phyloP scores from a whole-genome alignment of 2,113 vertebrate genomes.

The Forbesichthys papilliferus region DNA sequence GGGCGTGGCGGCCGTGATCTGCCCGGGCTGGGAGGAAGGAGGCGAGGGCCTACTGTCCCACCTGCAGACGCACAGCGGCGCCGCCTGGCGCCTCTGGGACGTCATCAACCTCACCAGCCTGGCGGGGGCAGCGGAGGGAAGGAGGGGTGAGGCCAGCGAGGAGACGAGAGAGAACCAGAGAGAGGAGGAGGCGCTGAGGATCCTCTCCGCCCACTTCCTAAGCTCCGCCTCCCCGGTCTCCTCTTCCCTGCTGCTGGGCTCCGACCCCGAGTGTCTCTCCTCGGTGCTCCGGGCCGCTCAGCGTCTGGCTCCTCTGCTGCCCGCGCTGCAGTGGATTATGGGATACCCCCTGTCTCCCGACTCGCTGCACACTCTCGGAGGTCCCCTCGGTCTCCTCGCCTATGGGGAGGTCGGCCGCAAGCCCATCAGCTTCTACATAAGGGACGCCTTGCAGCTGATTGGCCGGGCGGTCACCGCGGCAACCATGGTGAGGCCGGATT shows the following conservation, averaged over 20 bases:
- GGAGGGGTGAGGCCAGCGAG: constrained; percentile 52
- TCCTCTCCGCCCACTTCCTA: constrained; percentile 69
- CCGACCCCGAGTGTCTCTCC: constrained; percentile 72
- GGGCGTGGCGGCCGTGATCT: constrained; percentile 64
- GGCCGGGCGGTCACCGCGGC: constrained; percentile 75
- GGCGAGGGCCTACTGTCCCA: constrained; percentile 72
- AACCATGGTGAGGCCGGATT: constrained; percentile 68
- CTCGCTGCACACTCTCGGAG: constrained; percentile 82
- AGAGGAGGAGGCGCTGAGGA: constrained; percentile 68
- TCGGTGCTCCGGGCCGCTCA: constrained; percentile 76
- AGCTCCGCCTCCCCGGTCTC: constrained; percentile 72
- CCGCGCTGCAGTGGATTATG: constrained; percentile 87
- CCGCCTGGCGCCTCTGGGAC: constrained; percentile 70
- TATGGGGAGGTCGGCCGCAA: constrained; percentile 85
- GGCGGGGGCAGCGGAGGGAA: constrained; percentile 31
- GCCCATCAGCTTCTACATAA: constrained; percentile 83
- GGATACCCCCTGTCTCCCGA: constrained; percentile 82
- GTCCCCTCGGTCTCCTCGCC: constrained; percentile 87
- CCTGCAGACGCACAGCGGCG: constrained; percentile 63
- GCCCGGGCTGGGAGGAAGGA: constrained; percentile 72
- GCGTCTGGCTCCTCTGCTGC: constrained; percentile 68
- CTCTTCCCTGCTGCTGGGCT: constrained; percentile 84
- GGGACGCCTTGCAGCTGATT: constrained; percentile 83
- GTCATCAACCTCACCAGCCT: constrained; percentile 67
- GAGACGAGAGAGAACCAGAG: constrained; percentile 65